Evolutionary conservation across 1,140 invertebrate species (phyloP).

Genomic region (Danaus melanippus): DNA sequence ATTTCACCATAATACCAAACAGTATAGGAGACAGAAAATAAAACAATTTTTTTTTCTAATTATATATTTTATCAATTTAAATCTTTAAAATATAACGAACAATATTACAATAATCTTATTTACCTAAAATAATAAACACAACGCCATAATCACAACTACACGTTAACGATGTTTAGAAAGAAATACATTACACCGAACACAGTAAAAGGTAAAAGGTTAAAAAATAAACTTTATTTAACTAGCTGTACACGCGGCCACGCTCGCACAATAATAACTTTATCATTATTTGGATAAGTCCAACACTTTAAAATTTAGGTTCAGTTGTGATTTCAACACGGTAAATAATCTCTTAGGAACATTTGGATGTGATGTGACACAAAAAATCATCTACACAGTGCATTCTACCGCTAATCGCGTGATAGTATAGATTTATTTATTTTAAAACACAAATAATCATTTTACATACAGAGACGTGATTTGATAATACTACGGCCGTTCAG

Average conservation of each 20-base stretch:
- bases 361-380: no score
- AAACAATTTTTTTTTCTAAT: conserved; percentile 18
- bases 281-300: background rate
- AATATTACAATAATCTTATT: conserved; percentile 22
- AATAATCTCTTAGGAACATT: no score
- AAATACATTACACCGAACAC: conserved; percentile 19
- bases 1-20: background rate
- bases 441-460: no score
- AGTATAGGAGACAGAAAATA: conserved; percentile 3
- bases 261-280: background rate
- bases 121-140: conserved; percentile 52
- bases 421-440: no score
- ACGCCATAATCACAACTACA: conserved; percentile 59
- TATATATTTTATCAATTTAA: conserved; percentile 27
- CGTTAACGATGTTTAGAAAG: conserved; percentile 15
- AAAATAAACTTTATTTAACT: no score
- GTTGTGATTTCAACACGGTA: no score
- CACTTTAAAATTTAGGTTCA: no score
- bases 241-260: no score
- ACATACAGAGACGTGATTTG: no score
- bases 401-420: no score
- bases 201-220: conserved; percentile 4
- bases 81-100: conserved; percentile 30
- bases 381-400: no score
- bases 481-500: no score